phyloP scores from a whole-genome alignment of 2,113 vertebrate species.

The Myrmecobius fasciatus region DNA sequence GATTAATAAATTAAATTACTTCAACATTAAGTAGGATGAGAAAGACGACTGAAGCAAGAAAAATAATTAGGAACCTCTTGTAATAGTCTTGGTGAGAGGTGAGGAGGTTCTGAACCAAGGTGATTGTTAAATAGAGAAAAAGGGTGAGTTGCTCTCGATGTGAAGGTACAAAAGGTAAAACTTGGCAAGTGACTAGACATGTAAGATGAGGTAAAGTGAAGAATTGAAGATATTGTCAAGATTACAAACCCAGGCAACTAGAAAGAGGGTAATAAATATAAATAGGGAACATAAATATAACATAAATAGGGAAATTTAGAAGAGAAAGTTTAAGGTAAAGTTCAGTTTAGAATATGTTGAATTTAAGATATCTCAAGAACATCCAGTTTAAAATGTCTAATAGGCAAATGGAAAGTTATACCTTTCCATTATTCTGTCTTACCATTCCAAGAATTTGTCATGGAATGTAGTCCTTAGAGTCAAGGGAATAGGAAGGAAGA shows the following conservation, averaged over 20 bases:
- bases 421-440: background rate
- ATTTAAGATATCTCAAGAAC: background rate
- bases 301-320: background rate
- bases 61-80: background rate
- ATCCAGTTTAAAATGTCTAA: background rate
- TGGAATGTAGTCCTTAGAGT: background rate
- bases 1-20: background rate
- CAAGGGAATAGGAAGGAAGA: background rate
- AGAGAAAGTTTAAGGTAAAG: background rate
- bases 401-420: background rate
- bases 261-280: background rate
- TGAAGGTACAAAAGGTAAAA: background rate
- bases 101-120: background rate
- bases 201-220: background rate
- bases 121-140: background rate
- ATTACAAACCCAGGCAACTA: background rate
- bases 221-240: background rate
- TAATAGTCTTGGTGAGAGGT: background rate
- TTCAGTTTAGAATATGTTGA: background rate
- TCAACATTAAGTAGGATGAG: background rate
- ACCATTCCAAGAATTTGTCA: background rate
- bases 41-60: background rate
- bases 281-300: background rate
- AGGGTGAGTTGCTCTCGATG: background rate
- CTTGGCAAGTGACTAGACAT: background rate